These are phyloP conservation scores for Drosophila nr. medialis DNA, from an alignment of 2,888 invertebrate species.

Conservation along the genomic window DNA sequence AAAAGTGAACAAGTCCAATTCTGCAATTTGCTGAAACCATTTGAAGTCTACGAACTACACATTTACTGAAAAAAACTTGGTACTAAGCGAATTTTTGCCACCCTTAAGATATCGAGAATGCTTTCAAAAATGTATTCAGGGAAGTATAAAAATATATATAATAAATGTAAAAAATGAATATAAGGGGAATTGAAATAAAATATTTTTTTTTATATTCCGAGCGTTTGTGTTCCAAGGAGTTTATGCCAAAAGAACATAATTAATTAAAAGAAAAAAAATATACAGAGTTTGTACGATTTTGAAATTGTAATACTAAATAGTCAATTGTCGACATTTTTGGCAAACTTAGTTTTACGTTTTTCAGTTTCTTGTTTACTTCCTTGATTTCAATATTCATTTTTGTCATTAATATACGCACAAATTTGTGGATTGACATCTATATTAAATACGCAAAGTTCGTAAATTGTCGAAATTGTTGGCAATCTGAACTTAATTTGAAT, in stretches of 20 bases:
- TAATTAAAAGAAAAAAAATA: not conserved
- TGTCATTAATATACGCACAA: conserved; percentile 7
- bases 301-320: rapidly evolving
- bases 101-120: not conserved
- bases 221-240: not conserved
- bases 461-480: not conserved
- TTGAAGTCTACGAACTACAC: not conserved
- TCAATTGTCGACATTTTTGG: not conserved
- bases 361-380: not conserved
- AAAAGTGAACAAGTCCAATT: too few species aligned
- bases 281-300: not conserved
- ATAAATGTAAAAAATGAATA: not conserved
- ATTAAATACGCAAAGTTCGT: not conserved
- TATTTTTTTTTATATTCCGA: not conserved
- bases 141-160: not conserved
- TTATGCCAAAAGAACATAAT: not conserved
- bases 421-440: not conserved
- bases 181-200: not conserved
- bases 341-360: not conserved
- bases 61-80: not conserved
- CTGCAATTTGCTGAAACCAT: not conserved
- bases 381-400: conserved; percentile 33
- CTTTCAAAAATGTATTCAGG: not conserved
- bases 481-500: not conserved
- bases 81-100: too few species aligned